Conservation (phyloP, 2,113 vertebrate genomes). For the Gasterosteus nipponicus region DNA sequence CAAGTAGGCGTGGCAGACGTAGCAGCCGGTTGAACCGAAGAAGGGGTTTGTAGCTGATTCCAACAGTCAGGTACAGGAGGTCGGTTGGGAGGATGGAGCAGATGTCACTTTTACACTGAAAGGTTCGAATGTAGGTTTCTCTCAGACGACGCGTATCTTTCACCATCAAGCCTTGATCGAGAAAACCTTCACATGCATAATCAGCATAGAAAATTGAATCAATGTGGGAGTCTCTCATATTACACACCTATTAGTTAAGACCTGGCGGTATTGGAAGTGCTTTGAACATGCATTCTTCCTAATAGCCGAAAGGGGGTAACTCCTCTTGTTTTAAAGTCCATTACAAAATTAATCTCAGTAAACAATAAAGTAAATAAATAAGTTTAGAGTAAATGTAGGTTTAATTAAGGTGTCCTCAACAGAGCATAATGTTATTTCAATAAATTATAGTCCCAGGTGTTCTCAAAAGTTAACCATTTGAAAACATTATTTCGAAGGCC, state of each 20-base stretch:
- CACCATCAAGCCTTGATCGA: constrained; percentile 95
- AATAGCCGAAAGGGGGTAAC: not conserved
- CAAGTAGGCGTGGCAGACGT: constrained; percentile 92
- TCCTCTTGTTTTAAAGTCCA: not conserved
- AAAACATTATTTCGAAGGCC: too few species aligned
- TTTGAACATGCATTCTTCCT: not conserved
- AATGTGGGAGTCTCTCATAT: not conserved
- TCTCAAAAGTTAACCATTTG: too few species aligned
- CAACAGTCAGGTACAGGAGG: constrained; percentile 85
- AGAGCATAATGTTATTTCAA: too few species aligned
- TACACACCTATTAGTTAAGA: not conserved
- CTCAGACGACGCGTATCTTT: constrained; percentile 86
- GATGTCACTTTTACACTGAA: constrained; percentile 91
- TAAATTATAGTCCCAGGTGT: too few species aligned
- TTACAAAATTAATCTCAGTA: not conserved
- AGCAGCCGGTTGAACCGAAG: constrained; percentile 94
- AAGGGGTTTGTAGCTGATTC: constrained; percentile 85
- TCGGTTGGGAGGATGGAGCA: constrained; percentile 92
- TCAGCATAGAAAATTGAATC: not conserved
- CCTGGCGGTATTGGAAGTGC: not conserved
- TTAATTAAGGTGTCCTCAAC: too few species aligned
- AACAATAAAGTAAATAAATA: too few species aligned
- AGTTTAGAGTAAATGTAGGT: too few species aligned
- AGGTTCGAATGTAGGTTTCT: constrained; percentile 84
- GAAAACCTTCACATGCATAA: constrained; percentile 83